Percentiles rank a stretch among this genome's conserved stretches.
phyloP scores from a whole-genome alignment of 2,797 vertebrate genomes.

The Mus minutoides region DNA sequence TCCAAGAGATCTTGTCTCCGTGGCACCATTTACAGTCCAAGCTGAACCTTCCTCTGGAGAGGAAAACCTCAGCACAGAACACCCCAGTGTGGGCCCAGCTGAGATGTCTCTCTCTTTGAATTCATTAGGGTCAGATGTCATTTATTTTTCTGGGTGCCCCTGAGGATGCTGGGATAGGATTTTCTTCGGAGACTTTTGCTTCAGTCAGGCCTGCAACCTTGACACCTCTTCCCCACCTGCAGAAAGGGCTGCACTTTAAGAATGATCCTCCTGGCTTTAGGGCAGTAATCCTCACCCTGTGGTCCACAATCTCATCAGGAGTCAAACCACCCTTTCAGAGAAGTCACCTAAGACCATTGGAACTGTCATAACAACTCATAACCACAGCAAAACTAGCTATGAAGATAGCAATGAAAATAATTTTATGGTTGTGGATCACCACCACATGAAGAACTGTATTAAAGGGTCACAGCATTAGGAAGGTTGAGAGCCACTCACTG shows the following conservation, averaged over 20 bases:
- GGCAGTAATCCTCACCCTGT: background rate
- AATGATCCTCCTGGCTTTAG: background rate
- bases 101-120: background rate
- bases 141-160: background rate
- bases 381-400: background rate
- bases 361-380: background rate
- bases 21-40: background rate
- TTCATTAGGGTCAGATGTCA: background rate
- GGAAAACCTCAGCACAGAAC: background rate
- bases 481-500: background rate
- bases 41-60: background rate
- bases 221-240: background rate
- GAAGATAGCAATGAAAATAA: background rate
- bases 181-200: background rate
- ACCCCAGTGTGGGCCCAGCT: accelerated
- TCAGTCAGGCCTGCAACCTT: accelerated
- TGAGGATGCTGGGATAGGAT: accelerated
- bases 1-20: too few species aligned
- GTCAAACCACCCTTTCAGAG: background rate
- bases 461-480: background rate
- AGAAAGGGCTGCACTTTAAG: background rate
- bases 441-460: background rate
- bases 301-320: background rate
- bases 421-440: background rate
- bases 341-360: background rate